Percentiles rank a stretch among this genome's conserved stretches.
These are phyloP conservation scores for Cosmia pyralina DNA, from an alignment of 2,888 invertebrate genomes.

Conservation along the genomic window DNA sequence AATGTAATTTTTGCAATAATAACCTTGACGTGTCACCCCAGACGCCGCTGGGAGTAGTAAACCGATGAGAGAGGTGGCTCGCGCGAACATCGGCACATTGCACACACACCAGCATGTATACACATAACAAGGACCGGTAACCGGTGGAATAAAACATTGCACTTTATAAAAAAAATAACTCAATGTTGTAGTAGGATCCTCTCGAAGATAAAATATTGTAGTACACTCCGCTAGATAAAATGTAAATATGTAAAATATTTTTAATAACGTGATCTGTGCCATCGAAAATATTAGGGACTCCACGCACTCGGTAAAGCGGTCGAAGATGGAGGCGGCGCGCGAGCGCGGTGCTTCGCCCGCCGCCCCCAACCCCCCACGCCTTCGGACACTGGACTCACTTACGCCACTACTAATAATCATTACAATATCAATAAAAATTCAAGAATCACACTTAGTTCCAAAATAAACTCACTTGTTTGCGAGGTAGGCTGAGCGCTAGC, in stretches of 20 bases:
- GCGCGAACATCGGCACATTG: slow-evolving; percentile 81
- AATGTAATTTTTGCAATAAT: slow-evolving; percentile 64
- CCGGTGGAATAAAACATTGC: slow-evolving; percentile 90
- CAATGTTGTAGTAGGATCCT: slow-evolving; percentile 90
- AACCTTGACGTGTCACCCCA: slow-evolving; percentile 68
- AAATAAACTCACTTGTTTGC: slow-evolving; percentile 94
- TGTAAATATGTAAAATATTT: slow-evolving; percentile 90
- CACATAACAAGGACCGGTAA: slow-evolving; percentile 88
- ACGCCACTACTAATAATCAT: slow-evolving; percentile 90
- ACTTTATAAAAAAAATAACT: slow-evolving; percentile 89
- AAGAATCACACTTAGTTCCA: slow-evolving; percentile 94
- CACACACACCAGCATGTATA: slow-evolving; percentile 79
- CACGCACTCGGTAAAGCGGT: slow-evolving; percentile 87
- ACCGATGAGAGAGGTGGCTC: slow-evolving; percentile 72
- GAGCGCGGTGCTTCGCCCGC: slow-evolving; percentile 59
- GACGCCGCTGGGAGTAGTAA: slow-evolving; percentile 74
- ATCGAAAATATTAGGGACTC: slow-evolving; percentile 89
- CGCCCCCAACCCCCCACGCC: slow-evolving; percentile 80
- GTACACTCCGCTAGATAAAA: slow-evolving; percentile 90
- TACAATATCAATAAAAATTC: slow-evolving; percentile 91
- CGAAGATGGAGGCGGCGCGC: slow-evolving; percentile 76
- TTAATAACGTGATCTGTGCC: slow-evolving; percentile 89
- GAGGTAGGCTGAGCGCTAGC: slow-evolving; percentile 92
- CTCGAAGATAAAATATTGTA: slow-evolving; percentile 90
- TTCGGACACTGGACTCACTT: slow-evolving; percentile 83